Conservation (phyloP, 2,888 invertebrate species). For the Folsomia manolachei region DNA sequence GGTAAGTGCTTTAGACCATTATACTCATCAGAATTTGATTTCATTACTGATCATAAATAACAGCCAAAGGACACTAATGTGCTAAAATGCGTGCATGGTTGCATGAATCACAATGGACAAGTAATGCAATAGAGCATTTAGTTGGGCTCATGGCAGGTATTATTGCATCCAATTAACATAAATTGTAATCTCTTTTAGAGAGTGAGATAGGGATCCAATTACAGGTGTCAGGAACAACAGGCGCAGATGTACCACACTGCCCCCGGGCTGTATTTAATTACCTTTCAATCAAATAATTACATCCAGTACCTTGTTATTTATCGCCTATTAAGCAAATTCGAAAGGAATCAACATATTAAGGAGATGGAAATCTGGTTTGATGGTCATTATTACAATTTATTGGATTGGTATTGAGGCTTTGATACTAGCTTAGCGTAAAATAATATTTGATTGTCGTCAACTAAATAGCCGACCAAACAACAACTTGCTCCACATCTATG, state of each 20-base stretch:
- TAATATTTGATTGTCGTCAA: too few relatives aligned
- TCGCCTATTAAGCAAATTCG: constrained; percentile 4
- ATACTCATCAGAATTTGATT: not conserved
- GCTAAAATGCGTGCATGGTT: not conserved
- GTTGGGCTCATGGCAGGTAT: not conserved
- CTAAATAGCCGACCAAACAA: too few relatives aligned
- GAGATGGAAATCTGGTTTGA: constrained; percentile 2
- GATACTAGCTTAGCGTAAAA: too few relatives aligned
- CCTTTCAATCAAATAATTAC: constrained; percentile 14
- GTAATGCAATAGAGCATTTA: not conserved
- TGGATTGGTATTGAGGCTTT: not conserved
- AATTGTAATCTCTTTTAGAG: constrained; percentile 4
- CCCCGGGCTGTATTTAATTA: not conserved
- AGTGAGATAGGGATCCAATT: not conserved
- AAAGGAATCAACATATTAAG: constrained; percentile 5
- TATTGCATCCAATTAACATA: constrained; percentile 9
- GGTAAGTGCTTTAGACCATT: too few relatives aligned
- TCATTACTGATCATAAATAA: constrained; percentile 2
- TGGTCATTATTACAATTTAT: constrained; percentile 4
- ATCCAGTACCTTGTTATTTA: constrained; percentile 10
- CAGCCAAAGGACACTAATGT: not conserved
- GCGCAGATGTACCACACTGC: not conserved
- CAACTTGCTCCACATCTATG: not conserved
- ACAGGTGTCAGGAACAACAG: not conserved
- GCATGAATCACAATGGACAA: not conserved